Conservation (phyloP, 1,140 invertebrate genomes). For the Trichogramma pretiosum region DNA sequence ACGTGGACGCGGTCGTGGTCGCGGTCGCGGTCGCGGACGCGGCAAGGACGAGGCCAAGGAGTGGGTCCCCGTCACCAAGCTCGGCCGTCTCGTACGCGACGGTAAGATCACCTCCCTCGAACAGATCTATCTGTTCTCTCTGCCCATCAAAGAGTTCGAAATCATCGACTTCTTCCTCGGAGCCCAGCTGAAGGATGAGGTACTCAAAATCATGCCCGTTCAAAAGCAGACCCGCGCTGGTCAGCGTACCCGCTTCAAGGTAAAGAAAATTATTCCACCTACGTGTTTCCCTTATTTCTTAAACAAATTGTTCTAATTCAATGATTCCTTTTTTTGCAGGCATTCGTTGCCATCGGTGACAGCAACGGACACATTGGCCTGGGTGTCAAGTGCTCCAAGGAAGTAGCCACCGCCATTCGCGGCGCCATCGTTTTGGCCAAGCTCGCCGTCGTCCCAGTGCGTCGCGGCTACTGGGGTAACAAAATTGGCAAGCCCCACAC, state of each 20-base stretch:
- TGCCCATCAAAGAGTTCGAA: slow-evolving; percentile 99
- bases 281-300: background rate
- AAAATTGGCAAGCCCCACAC: slow-evolving; percentile 99
- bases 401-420: slow-evolving; percentile 99
- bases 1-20: slow-evolving; percentile 69
- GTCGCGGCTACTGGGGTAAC: slow-evolving; percentile 99
- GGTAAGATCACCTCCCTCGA: slow-evolving; percentile 94
- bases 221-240: slow-evolving; percentile 99
- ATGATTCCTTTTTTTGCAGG: slow-evolving; percentile 29
- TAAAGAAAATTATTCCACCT: slow-evolving; percentile 15
- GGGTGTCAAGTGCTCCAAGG: slow-evolving; percentile 98
- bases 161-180: slow-evolving; percentile 98
- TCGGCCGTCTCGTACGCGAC: slow-evolving; percentile 93
- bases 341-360: slow-evolving; percentile 91
- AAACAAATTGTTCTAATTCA: background rate
- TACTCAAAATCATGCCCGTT: slow-evolving; percentile 98
- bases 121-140: slow-evolving; percentile 96
- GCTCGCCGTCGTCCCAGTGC: slow-evolving; percentile 94
- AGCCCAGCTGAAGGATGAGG: slow-evolving; percentile 88
- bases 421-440: slow-evolving; percentile 99
- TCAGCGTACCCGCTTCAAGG: slow-evolving; percentile 98
- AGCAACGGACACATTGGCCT: slow-evolving; percentile 97
- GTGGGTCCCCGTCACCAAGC: slow-evolving; percentile 97
- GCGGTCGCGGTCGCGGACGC: slow-evolving; percentile 74
- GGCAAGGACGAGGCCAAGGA: slow-evolving; percentile 96